Base-by-base conservation (phyloP, 2,113 vertebrate genomes). In the Oreochromis tanganicae region DNA sequence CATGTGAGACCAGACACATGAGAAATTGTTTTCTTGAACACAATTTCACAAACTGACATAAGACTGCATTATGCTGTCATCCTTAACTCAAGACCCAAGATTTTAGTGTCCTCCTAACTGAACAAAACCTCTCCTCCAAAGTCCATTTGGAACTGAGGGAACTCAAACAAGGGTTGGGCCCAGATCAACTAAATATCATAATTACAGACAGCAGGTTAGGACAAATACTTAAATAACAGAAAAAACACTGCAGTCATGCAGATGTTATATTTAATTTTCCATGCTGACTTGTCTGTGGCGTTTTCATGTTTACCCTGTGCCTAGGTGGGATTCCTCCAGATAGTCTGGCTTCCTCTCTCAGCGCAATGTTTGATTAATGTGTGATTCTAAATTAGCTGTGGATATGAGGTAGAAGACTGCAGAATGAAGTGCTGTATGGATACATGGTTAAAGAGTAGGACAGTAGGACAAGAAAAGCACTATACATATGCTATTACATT, bases 91-190 rank as follows among this genome's bases (percentile, higher is more conserved):
- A 66, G 61, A 38, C 61, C 32, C 17, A 66, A 1, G 6, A 36
- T 7, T 66, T 66, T 3, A 66, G 0, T 0, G 17, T 43, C 4
- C 21, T 55, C 48, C 0, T 46, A 57, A 19, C 0, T 5, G 13
- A 34, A 41, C 14, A 84, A 52, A 36, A 57, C 21, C 24, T 75
- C 24, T 57, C 27, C 54, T 48, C 57, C 54, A 59, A 24, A 21
- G 19, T 84, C 32, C 5, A 59, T 24, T 57, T 46, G 11, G 19
- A 34, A 55, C n/a, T 71, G 61, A 7, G 3, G 57, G 5, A 59
- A 43, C 41, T 7, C 19, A 59, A 7, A 2, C 27, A 83, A 54
- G n/a, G 10, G 61, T 1, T 66, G 8, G 61, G n/a, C 10, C 61
- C 10, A 21, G 34, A 21, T 66, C 10, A 38, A 38, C 4, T 24